Evolutionary conservation across 2,113 vertebrate species (phyloP), one percentile per base, ranked within the genome.

Genomic region (Corvus hawaiiensis): DNA sequence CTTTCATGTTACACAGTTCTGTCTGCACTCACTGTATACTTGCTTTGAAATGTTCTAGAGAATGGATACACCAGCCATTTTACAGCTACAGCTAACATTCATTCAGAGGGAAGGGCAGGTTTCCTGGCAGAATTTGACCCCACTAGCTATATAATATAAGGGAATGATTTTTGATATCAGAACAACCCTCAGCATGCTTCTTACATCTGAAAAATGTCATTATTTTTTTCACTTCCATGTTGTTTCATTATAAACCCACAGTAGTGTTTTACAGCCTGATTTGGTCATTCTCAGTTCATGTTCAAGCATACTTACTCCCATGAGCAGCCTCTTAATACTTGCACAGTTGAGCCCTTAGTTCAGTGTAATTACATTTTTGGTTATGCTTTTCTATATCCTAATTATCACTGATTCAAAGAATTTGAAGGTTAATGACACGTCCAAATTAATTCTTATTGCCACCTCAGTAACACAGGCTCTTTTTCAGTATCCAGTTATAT

Each of bases 401-500:
- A 94, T 97, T 96, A 94, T 75, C 74, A 87, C 63, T 23, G 75
- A 94, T 96, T 95, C 87, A 76, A 71, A 90, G 87, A 93, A 93
- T 74, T 66, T 77, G 93, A 92, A 84, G 79, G 79, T 94, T 96
- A 96, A 95, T 90, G 79, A 91, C 75, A 80, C 17, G 13, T 95
- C 79, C 93, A 96, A 91, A 94, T 94, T 86, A 96, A 90, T 92
- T 96, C 63, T 64, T 90, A 92, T 80, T 95, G 90, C 87, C 43
- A 81, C 90, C 92, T 93, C 72, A 79, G 87, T 96, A 94, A 77
- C 82, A 44, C 16, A 2, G 33, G 19, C 2, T 3, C 52, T 71
- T 93, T 93, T 90, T 71, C 49, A 56, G 75, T 72, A 86, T 78
- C 59, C 49, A 81, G 72, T 83, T 91, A 63, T 78, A 56, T 84